These are phyloP conservation scores for Hirudinaria manillensis DNA, from an alignment of 2,888 invertebrate genomes.

Conservation along the genomic window DNA sequence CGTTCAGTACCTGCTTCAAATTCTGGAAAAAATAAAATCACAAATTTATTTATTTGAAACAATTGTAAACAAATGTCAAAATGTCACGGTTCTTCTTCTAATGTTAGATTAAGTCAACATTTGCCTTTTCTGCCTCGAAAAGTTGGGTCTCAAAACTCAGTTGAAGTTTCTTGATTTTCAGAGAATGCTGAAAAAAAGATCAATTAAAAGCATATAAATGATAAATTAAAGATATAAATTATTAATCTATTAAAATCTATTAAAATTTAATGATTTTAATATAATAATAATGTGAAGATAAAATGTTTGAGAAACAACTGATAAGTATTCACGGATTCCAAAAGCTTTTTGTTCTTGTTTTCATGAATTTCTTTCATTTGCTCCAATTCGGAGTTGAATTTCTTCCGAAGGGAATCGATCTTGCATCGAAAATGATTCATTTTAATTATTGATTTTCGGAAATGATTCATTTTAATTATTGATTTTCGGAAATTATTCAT, in stretches of 20 bases:
- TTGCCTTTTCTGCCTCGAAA: not conserved
- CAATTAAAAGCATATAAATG: not conserved
- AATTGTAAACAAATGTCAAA: too few relatives aligned
- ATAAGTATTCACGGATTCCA: not conserved
- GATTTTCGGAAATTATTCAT: too few relatives aligned
- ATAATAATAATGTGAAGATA: not conserved
- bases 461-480: too few relatives aligned
- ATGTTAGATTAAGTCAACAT: too few relatives aligned
- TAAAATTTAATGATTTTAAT: not conserved
- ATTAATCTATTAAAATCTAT: not conserved
- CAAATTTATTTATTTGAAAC: too few relatives aligned
- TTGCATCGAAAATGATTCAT: not conserved
- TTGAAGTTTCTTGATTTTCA: slow-evolving; percentile 3
- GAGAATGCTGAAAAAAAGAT: not conserved
- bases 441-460: too few relatives aligned
- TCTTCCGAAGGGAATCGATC: not conserved
- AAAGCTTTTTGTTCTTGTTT: not conserved
- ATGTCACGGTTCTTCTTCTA: too few relatives aligned
- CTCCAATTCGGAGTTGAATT: not conserved
- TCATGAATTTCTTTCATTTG: not conserved
- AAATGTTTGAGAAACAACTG: not conserved
- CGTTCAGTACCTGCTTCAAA: too few relatives aligned
- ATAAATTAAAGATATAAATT: not conserved
- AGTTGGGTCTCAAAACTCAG: not conserved
- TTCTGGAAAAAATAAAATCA: too few relatives aligned